A percentile compares a stretch with the other conserved stretches of the same genome.
Conservation (phyloP, 2,797 vertebrate species). For the Coilia nasus region DNA sequence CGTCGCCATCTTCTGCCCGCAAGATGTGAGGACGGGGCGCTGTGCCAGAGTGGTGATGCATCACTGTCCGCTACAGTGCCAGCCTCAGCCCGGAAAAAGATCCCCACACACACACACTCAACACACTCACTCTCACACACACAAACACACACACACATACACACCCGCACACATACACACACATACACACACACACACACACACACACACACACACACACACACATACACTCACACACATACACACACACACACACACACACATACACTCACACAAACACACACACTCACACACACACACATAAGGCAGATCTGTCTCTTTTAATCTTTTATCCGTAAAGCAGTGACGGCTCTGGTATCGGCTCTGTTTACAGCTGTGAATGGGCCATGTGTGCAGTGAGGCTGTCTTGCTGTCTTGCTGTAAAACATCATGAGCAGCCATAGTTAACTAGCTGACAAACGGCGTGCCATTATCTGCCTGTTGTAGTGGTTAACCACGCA, state of each 20-base stretch:
- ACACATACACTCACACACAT: neutral
- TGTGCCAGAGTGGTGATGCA: neutral
- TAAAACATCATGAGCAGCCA: neutral
- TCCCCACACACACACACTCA: too few species aligned
- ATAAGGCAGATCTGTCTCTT: too few species aligned
- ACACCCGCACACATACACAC: neutral
- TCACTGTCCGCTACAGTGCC: neutral
- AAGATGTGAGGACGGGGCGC: neutral
- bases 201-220: neutral
- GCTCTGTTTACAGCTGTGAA: neutral
- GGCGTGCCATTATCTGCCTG: neutral
- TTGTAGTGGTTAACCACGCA: neutral
- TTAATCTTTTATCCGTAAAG: neutral
- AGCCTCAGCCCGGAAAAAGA: neutral
- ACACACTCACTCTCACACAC: too few species aligned
- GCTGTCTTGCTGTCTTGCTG: neutral
- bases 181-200: constrained; percentile 20
- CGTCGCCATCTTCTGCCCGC: neutral
- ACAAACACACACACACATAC: too few species aligned
- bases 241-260: too few species aligned
- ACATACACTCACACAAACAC: too few species aligned
- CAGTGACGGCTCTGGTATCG: neutral
- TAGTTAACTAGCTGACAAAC: neutral
- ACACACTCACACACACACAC: too few species aligned
- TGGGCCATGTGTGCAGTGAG: neutral